phyloP scores from a whole-genome alignment of 2,888 invertebrate genomes.

The Drosophila suboccidentalis region DNA sequence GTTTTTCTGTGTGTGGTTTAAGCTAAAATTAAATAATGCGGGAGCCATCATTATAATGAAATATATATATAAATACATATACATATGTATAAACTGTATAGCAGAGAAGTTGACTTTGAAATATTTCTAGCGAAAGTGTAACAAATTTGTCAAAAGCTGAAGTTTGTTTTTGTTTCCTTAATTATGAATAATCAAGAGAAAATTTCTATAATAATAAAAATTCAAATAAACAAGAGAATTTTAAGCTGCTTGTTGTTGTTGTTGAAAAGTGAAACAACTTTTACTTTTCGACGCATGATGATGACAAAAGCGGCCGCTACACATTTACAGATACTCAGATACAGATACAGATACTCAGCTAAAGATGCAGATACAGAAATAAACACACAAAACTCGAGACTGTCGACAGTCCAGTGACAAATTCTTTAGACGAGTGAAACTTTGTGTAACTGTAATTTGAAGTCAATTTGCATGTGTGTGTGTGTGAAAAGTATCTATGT shows the following conservation, averaged over 20 bases:
- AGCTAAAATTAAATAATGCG: constrained; percentile 45
- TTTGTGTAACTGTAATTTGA: constrained; percentile 58
- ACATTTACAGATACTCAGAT: constrained; percentile 26
- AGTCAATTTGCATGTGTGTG: constrained; percentile 26
- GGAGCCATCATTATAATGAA: constrained; percentile 15
- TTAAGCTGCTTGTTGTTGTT: constrained; percentile 43
- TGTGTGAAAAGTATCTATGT: constrained; percentile 13
- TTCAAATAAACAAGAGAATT: constrained; percentile 62
- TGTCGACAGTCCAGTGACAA: constrained; percentile 28
- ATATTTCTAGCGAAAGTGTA: constrained; percentile 49
- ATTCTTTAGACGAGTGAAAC: constrained; percentile 64
- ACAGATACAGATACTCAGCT: constrained; percentile 20
- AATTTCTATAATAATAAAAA: constrained; percentile 40
- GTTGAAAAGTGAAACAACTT: constrained; percentile 74
- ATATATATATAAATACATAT: neutral
- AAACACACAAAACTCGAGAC: constrained; percentile 31
- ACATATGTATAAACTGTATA: neutral
- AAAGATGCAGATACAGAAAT: constrained; percentile 23
- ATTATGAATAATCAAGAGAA: constrained; percentile 64
- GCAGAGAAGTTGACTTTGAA: neutral
- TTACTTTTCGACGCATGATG: constrained; percentile 63
- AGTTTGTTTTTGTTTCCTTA: constrained; percentile 33
- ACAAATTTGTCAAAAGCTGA: constrained; percentile 34
- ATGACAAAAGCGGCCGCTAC: constrained; percentile 41
- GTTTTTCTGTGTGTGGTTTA: constrained; percentile 19